phyloP scores from a whole-genome alignment of 1,140 invertebrate species.

The Ruditapes philippinarum region DNA sequence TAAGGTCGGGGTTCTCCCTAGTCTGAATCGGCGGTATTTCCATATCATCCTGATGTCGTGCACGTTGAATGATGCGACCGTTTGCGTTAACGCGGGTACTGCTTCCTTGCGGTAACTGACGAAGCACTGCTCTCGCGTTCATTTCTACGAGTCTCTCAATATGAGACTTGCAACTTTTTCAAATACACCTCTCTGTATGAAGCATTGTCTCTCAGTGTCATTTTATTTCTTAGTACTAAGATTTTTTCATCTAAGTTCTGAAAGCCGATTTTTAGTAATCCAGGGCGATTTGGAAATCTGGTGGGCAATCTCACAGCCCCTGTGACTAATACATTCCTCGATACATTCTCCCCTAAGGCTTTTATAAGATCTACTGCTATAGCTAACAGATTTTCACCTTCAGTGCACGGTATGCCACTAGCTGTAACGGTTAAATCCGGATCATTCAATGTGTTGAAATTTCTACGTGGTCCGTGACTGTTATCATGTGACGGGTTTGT shows the following conservation, averaged over 20 bases:
- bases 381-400: constrained; percentile 38
- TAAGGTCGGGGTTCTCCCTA: not conserved
- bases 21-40: constrained; percentile 6
- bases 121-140: constrained; percentile 47
- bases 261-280: constrained; percentile 46
- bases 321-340: not conserved
- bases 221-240: constrained; percentile 33
- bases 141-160: constrained; percentile 54
- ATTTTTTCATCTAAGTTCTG: constrained; percentile 50
- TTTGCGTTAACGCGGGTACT: not conserved
- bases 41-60: not conserved
- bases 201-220: too few relatives aligned
- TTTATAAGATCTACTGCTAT: constrained; percentile 23
- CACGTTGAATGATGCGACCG: not conserved
- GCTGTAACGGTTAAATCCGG: constrained; percentile 7
- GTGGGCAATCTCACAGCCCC: too few relatives aligned
- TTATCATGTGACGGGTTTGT: constrained; percentile 17
- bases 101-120: not conserved
- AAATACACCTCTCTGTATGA: constrained; percentile 36
- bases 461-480: not conserved
- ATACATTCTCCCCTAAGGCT: constrained; percentile 42
- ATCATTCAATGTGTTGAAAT: constrained; percentile 21
- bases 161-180: constrained; percentile 60
- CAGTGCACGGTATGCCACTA: constrained; percentile 11
- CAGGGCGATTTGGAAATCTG: constrained; percentile 17